Percentiles rank a stretch among this genome's conserved stretches.
Evolutionary conservation across 2,797 vertebrate species (phyloP).

Genomic region (Arctocebus calabarensis): DNA sequence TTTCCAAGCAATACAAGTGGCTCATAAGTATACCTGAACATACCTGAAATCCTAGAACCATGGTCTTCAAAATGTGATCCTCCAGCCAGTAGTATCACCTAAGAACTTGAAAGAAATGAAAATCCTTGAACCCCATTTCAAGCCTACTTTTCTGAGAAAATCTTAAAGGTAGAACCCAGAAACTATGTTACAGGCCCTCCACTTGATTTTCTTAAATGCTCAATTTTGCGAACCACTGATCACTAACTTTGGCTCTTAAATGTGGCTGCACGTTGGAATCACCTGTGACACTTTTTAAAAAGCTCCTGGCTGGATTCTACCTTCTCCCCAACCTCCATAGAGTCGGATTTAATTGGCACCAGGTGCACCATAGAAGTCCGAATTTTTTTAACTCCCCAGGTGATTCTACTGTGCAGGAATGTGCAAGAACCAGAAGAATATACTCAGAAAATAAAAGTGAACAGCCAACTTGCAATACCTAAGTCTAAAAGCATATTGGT

Average conservation of each 20-base stretch:
- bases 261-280: not conserved
- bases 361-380: not conserved
- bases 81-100: not conserved
- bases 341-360: slow-evolving; percentile 30
- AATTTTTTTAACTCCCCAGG: not conserved
- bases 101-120: not conserved
- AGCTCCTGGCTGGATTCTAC: not conserved
- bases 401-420: slow-evolving; percentile 20
- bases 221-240: not conserved
- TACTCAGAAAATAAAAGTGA: not conserved
- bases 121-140: not conserved
- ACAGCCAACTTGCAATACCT: not conserved
- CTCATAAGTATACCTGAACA: not conserved
- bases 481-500: not conserved
- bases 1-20: not conserved
- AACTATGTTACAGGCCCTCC: not conserved
- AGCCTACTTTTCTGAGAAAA: slow-evolving; percentile 32
- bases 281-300: not conserved
- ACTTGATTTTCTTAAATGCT: not conserved
- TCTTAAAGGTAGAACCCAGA: not conserved
- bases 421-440: slow-evolving; percentile 17
- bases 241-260: slow-evolving; percentile 6
- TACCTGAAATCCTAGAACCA: not conserved
- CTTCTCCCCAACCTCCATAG: not conserved
- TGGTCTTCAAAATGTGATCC: not conserved